Base-by-base conservation (phyloP, 2,888 invertebrate species). In the Chouioia cunea region DNA sequence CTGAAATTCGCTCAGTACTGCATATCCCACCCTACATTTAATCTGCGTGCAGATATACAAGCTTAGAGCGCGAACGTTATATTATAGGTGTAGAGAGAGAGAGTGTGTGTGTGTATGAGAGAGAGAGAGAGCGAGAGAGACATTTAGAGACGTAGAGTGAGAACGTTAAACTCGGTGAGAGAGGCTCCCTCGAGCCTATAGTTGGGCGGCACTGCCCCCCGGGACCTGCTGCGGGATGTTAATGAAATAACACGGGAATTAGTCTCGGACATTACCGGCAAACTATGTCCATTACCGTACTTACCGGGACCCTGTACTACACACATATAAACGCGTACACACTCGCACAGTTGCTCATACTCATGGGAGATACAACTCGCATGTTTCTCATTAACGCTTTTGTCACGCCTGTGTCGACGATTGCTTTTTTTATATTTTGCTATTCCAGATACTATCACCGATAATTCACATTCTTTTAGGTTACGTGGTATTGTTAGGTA, bases 231-330 rank as follows among this genome's bases (percentile, higher is more conserved):
- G 83, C 77, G 80, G 83, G 81, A 83, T 81, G 83, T 84, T 85
- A 85, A 85, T 85, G 84, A 85, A 85, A 85, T 85, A 85, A 85
- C 85, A 84, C 84, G 85, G 82, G 83, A 83, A 85, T 85, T 85
- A 85, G 85, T 85, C 85, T 84, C 85, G 85, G 85, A 85, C 85
- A 85, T 85, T 85, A 85, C 82, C 84, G 78, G 77, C 83, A 81
- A 85, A 85, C 85, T 85, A 85, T 85, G 85, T 83, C 83, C 85
- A 85, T 85, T 85, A 85, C 78, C 80, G 79, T 76, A 78, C 77
- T 77, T 73, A 75, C 75, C 72, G 70, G 60, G 18, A 44, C 50
- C 4, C 16, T 14, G 18, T 20, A 16, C 20, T 14, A 27, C 23
- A 15, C 6, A 43, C 57, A 44, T n/a, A n/a, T n/a, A n/a, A n/a